phyloP scores from a whole-genome alignment of 1,140 invertebrate species.

The Dendroctonus ponderosae region DNA sequence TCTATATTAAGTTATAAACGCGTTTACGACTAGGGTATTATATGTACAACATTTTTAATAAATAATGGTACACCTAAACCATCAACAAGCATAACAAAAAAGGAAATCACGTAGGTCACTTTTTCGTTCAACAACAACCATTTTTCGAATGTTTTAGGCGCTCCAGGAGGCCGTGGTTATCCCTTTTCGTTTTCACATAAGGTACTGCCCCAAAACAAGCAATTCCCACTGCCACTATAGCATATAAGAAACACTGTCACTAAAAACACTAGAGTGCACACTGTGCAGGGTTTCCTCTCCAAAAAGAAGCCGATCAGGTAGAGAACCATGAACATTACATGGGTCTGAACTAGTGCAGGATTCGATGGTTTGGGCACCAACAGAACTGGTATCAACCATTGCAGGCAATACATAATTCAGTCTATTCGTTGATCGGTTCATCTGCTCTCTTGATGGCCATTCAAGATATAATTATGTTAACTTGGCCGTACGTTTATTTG shows the following conservation, averaged over 20 bases:
- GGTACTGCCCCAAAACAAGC: slow-evolving; percentile 79
- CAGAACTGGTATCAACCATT: slow-evolving; percentile 96
- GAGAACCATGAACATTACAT: slow-evolving; percentile 94
- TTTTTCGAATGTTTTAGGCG: too few relatives aligned
- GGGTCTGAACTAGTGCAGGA: slow-evolving; percentile 90
- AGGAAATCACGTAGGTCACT: too few relatives aligned
- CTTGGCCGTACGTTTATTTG: too few relatives aligned
- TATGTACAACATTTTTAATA: too few relatives aligned
- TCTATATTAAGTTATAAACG: too few relatives aligned
- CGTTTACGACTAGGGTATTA: too few relatives aligned
- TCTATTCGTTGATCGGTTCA: too few relatives aligned
- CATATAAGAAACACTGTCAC: slow-evolving; percentile 90
- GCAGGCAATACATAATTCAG: slow-evolving; percentile 90
- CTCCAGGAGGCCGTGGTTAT: slow-evolving; percentile 30
- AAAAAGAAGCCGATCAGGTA: slow-evolving; percentile 93
- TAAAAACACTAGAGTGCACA: slow-evolving; percentile 92
- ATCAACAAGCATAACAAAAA: too few relatives aligned
- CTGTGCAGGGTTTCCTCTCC: slow-evolving; percentile 93
- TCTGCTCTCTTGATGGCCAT: too few relatives aligned
- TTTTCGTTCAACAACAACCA: too few relatives aligned
- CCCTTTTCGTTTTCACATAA: slow-evolving; percentile 71
- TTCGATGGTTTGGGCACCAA: slow-evolving; percentile 96
- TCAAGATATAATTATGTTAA: too few relatives aligned
- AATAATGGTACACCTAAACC: too few relatives aligned
- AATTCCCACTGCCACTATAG: slow-evolving; percentile 93